Percentiles rank a stretch among this genome's conserved stretches.
These are phyloP conservation scores for Rhinopomastus cyanomelas DNA, from an alignment of 2,113 vertebrate species.

Conservation along the genomic window DNA sequence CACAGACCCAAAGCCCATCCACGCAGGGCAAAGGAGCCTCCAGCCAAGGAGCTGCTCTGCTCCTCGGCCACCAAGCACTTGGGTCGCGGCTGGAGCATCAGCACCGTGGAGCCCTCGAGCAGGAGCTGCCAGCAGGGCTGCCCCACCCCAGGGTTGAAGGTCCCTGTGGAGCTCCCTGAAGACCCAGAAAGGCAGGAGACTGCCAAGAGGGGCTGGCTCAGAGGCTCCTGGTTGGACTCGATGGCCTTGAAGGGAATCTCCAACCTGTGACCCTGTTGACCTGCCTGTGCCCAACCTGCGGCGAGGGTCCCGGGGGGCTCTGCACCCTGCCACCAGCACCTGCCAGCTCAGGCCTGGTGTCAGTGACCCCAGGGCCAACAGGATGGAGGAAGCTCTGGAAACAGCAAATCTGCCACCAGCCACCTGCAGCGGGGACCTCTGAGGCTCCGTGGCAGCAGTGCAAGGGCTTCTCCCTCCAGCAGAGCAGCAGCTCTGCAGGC, in stretches of 20 bases:
- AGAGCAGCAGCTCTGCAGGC: neutral
- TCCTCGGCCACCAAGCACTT: neutral
- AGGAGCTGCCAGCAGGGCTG: neutral
- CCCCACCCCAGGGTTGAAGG: fast-evolving
- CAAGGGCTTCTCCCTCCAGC: neutral
- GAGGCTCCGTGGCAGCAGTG: neutral
- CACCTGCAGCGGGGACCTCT: no score
- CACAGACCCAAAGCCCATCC: neutral
- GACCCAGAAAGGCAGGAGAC: neutral
- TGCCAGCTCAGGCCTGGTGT: neutral
- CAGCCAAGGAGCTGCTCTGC: neutral
- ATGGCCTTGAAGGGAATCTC: no score
- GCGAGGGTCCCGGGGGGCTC: neutral
- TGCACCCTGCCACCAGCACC: neutral
- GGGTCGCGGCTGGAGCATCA: neutral
- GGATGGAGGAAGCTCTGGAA: neutral
- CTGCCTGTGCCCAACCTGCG: neutral
- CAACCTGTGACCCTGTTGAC: no score
- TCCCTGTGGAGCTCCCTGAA: fast-evolving
- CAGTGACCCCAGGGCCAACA: fast-evolving
- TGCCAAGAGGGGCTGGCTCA: neutral
- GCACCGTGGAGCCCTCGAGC: neutral
- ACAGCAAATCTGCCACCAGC: neutral
- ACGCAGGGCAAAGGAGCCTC: neutral
- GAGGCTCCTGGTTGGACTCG: neutral